phyloP scores from a whole-genome alignment of 2,888 invertebrate species.

The Calameuta filiformis region DNA sequence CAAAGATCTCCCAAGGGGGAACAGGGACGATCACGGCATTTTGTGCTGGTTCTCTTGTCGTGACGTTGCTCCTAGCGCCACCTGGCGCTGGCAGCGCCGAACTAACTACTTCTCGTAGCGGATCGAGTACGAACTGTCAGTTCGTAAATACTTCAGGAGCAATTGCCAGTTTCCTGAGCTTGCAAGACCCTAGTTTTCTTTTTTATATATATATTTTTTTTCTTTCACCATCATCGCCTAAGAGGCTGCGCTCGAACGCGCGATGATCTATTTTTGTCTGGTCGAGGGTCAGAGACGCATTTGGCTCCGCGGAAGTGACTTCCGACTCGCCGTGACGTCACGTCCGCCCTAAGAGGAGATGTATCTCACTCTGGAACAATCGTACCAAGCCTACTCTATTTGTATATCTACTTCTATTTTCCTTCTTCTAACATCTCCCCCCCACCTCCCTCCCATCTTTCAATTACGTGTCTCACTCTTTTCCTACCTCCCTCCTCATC shows the following conservation, averaged over 20 bases:
- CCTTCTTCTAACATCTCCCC: neutral
- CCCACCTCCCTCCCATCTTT: neutral
- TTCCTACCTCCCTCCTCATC: neutral
- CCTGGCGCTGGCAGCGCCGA: neutral
- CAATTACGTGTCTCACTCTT: slow-evolving; percentile 1
- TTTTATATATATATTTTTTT: neutral
- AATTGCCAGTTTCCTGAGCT: neutral
- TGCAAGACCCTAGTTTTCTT: neutral
- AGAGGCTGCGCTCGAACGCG: neutral
- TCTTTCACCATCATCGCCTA: neutral
- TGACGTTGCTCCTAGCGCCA: neutral
- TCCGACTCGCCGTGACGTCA: slow-evolving; percentile 20
- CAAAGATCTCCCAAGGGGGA: neutral
- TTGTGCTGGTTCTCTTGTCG: neutral
- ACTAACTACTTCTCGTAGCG: neutral
- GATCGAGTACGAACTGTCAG: neutral
- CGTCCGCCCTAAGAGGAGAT: slow-evolving; percentile 9
- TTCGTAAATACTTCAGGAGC: neutral
- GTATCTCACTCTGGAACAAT: neutral
- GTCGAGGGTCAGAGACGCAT: slow-evolving; percentile 18
- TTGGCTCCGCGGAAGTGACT: slow-evolving; percentile 19
- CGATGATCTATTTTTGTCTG: slow-evolving; percentile 16
- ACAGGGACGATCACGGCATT: neutral
- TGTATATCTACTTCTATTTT: neutral
- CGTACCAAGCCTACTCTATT: neutral